Conservation (phyloP, 2,113 vertebrate species). For the Callopanchax toddi region DNA sequence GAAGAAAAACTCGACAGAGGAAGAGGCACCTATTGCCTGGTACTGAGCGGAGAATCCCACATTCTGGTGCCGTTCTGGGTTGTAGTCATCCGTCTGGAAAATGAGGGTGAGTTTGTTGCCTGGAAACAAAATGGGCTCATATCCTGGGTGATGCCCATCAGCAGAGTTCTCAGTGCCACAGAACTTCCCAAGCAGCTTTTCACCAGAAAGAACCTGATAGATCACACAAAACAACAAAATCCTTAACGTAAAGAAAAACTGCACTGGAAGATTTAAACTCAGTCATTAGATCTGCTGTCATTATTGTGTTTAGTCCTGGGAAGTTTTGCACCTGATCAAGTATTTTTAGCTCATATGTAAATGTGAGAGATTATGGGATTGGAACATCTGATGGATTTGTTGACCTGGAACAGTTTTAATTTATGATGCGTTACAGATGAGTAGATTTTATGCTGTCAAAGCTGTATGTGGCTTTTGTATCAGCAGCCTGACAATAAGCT, state of each 20-base stretch:
- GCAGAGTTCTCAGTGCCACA: slow-evolving; percentile 84
- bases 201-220: slow-evolving; percentile 82
- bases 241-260: background rate
- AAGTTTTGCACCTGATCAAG: no score
- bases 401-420: background rate
- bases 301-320: no score
- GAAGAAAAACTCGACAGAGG: background rate
- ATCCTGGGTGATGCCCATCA: slow-evolving; percentile 80
- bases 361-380: no score
- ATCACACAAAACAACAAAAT: background rate
- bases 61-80: slow-evolving; percentile 79
- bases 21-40: slow-evolving; percentile 83
- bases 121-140: slow-evolving; percentile 80
- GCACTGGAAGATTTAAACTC: no score
- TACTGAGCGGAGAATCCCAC: slow-evolving; percentile 89
- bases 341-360: no score
- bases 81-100: slow-evolving; percentile 86
- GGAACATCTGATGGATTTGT: no score
- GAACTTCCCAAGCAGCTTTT: slow-evolving; percentile 84
- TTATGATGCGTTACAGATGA: background rate
- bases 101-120: slow-evolving; percentile 84
- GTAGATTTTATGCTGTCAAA: no score
- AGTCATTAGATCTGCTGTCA: no score
- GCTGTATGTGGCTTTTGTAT: no score
- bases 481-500: background rate